A percentile compares a stretch with the other conserved stretches of the same genome.
These are phyloP conservation scores for Atherinomorus stipes DNA, from an alignment of 2,113 vertebrate genomes.

Conservation along the genomic window DNA sequence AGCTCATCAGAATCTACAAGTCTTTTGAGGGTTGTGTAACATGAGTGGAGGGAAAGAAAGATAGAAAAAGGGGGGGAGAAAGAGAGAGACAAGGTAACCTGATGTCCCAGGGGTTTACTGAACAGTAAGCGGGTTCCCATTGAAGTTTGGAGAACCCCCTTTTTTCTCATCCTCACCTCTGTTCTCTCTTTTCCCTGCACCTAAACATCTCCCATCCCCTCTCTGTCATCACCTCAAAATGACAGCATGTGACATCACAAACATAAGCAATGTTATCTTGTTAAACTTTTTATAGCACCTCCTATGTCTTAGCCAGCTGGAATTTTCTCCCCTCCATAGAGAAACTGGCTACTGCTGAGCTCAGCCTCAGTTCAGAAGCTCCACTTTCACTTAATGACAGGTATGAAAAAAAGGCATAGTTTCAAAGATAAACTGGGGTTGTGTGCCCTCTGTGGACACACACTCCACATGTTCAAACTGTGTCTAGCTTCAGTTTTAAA, in stretches of 20 bases:
- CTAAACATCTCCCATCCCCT: conserved; percentile 28
- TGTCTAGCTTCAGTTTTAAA: conserved; percentile 31
- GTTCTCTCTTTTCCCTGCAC: conserved; percentile 23
- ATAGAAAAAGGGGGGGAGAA: conserved; percentile 54
- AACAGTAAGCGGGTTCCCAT: conserved; percentile 69
- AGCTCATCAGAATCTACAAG: conserved; percentile 74
- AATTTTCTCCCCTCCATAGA: conserved; percentile 29
- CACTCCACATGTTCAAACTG: conserved; percentile 9
- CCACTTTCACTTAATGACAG: conserved; percentile 71
- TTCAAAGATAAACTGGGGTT: background rate
- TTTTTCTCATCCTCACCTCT: conserved; percentile 33
- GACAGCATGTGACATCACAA: conserved; percentile 20
- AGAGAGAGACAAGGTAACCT: conserved; percentile 73
- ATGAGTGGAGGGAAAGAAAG: conserved; percentile 72
- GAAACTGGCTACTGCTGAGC: conserved; percentile 33
- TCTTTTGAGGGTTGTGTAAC: conserved; percentile 82
- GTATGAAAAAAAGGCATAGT: conserved; percentile 31
- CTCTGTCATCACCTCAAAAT: conserved; percentile 25
- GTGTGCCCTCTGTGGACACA: background rate
- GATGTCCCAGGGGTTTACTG: conserved; percentile 73
- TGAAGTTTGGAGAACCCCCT: conserved; percentile 66
- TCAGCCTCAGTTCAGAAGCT: conserved; percentile 51
- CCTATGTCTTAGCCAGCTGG: conserved; percentile 38
- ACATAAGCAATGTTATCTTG: conserved; percentile 1
- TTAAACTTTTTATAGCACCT: conserved; percentile 19